Conservation (phyloP, 2,113 vertebrate genomes). For the Geothlypis trichas region DNA sequence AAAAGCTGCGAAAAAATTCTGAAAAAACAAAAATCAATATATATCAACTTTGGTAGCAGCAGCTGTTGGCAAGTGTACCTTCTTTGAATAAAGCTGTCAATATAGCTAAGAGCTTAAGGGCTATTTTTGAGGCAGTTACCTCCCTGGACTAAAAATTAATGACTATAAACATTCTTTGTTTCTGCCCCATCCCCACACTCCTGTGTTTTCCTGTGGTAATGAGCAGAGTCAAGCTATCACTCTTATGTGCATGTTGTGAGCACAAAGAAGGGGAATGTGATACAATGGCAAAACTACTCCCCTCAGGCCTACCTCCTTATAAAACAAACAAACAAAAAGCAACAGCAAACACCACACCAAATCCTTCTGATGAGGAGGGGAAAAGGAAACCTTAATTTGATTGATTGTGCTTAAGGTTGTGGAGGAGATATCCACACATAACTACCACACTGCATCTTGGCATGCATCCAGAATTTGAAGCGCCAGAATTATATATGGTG, state of each 20-base stretch:
- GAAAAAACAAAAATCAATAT: conserved; percentile 46
- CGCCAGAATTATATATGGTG: not conserved
- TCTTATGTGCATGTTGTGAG: not conserved
- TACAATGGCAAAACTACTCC: not conserved
- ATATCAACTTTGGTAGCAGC: conserved; percentile 33
- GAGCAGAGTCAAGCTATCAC: not conserved
- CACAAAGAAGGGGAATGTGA: not conserved
- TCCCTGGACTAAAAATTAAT: conserved; percentile 33
- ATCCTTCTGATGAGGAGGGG: not conserved
- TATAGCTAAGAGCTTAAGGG: conserved; percentile 31
- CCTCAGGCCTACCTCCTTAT: not conserved
- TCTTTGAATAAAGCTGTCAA: conserved; percentile 64
- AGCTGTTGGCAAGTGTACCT: conserved; percentile 2
- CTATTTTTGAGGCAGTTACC: conserved; percentile 13
- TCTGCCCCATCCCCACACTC: not conserved
- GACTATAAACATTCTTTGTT: conserved; percentile 28
- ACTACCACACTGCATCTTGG: not conserved
- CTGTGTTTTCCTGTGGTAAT: not conserved
- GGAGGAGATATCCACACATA: not conserved
- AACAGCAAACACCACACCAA: not conserved
- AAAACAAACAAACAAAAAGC: not conserved
- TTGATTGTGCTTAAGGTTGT: not conserved
- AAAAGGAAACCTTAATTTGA: not conserved
- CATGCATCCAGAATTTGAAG: not conserved
- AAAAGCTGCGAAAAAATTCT: conserved; percentile 7